A percentile compares a stretch with the other conserved stretches of the same genome.
Conservation (phyloP, 2,113 vertebrate genomes). For the Equus quagga region DNA sequence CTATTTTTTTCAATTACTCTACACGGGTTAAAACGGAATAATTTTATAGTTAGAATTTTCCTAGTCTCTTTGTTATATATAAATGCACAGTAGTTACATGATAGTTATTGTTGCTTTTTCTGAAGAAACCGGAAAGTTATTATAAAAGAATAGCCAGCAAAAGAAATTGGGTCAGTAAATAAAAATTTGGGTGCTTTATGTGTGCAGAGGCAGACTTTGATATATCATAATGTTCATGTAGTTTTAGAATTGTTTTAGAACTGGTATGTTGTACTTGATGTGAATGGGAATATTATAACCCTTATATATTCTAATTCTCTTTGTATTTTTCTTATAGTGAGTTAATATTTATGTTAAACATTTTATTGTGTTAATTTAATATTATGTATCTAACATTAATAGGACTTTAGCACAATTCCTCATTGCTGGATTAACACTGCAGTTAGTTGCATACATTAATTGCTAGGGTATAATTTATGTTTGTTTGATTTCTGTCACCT, state of each 20-base stretch:
- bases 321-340: neutral
- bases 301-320: neutral
- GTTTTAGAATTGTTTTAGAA: slow-evolving; percentile 18
- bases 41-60: neutral
- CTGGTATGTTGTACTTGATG: neutral
- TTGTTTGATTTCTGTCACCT: slow-evolving; percentile 2
- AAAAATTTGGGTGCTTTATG: neutral
- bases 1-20: neutral
- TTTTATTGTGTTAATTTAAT: slow-evolving; percentile 21
- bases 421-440: neutral
- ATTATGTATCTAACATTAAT: neutral
- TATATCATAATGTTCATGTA: neutral
- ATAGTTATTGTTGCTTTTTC: neutral
- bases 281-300: neutral
- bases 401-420: neutral
- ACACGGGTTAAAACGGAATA: neutral
- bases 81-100: neutral
- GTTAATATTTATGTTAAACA: neutral
- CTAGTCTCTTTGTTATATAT: neutral
- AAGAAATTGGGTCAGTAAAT: slow-evolving; percentile 28
- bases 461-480: neutral
- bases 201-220: neutral
- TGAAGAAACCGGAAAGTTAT: slow-evolving; percentile 22
- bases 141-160: neutral
- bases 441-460: neutral